Base-by-base conservation (phyloP, 2,888 invertebrate species). In the Clunio marinus region DNA sequence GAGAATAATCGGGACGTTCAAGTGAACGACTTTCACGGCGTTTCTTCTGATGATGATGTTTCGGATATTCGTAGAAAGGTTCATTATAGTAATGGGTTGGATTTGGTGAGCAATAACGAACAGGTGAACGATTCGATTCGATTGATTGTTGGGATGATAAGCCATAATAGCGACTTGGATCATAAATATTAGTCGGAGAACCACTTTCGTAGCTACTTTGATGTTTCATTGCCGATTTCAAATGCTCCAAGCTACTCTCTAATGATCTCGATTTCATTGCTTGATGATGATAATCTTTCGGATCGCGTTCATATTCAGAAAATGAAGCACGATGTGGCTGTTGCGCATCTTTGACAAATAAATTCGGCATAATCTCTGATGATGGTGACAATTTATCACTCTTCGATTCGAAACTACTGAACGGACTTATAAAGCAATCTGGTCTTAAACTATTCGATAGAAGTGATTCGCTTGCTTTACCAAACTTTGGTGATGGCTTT, bases 351-450 rank as follows among this genome's bases (percentile, higher is more conserved):
- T 35, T 68, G 5, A 46, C 24, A 37, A 13, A 37, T 17, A 58
- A 17, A 20, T 24, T 58, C 41, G 68, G 68, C 25, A 68, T 32
- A 32, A 68, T 68, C 55, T 68, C 68, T 13, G 68, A 68, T 22
- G 68, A 68, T 27, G 68, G 68, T 15, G 68, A 68, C 22, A 68
- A 41, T 41, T 68, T 68, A 20, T 68, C 68, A 20, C 68, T 68
- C 41, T 68, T 68, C 22, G 68, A 68, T 1, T 76, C 76, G 59
- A 76, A 75, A 51, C 76, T 76, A 24, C 74, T 73, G 2, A 75
- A 74, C 4, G 76, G 75, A 22, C 75, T 75, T 68, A 74, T 74
- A 1, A 74, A 35, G 27, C 60, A 60, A 28, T 60, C 60, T 15
- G 69, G 69, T 35, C 59, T 20, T 46, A 69, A 60, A n/a, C 60